Percentiles rank a stretch among this genome's conserved stretches.
These are phyloP conservation scores for Zaprionus gabonicus DNA, from an alignment of 1,140 invertebrate genomes.

Conservation along the genomic window DNA sequence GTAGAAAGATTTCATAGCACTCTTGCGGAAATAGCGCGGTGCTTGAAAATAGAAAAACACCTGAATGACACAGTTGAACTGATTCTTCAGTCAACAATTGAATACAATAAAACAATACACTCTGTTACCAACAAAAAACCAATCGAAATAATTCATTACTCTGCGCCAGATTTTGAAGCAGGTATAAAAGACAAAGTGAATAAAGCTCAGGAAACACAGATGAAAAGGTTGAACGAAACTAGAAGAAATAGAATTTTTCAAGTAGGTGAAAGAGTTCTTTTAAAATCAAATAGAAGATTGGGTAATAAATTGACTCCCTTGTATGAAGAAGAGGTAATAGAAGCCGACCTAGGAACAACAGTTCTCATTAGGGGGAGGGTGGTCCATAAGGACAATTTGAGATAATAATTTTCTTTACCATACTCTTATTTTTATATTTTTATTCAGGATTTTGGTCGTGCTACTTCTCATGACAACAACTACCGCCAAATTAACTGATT, in stretches of 20 bases:
- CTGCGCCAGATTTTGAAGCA: neutral
- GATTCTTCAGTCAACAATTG: slow-evolving; percentile 19
- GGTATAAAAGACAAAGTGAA: neutral
- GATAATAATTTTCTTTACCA: neutral
- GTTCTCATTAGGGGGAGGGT: slow-evolving; percentile 13
- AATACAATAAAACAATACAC: slow-evolving; percentile 40
- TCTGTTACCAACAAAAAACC: slow-evolving; percentile 18
- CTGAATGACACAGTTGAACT: slow-evolving; percentile 32
- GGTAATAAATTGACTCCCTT: slow-evolving; percentile 4
- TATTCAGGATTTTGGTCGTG: no score
- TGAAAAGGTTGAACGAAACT: neutral
- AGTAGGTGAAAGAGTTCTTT: slow-evolving; percentile 7
- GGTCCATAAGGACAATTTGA: slow-evolving; percentile 15
- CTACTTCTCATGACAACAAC: no score
- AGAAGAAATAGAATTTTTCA: neutral
- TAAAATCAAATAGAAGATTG: slow-evolving; percentile 4
- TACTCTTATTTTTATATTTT: neutral
- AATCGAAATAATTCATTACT: slow-evolving; percentile 6
- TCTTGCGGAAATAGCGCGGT: slow-evolving; percentile 32
- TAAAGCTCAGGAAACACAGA: slow-evolving; percentile 12
- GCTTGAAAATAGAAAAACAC: slow-evolving; percentile 40
- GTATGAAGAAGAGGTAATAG: slow-evolving; percentile 17
- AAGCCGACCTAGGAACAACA: slow-evolving; percentile 25
- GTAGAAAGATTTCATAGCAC: slow-evolving; percentile 48
- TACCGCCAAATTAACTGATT: no score